Evolutionary conservation across 2,113 vertebrate genomes (phyloP), one percentile per base, ranked within the genome.

Genomic region (Tragelaphus strepsiceros): DNA sequence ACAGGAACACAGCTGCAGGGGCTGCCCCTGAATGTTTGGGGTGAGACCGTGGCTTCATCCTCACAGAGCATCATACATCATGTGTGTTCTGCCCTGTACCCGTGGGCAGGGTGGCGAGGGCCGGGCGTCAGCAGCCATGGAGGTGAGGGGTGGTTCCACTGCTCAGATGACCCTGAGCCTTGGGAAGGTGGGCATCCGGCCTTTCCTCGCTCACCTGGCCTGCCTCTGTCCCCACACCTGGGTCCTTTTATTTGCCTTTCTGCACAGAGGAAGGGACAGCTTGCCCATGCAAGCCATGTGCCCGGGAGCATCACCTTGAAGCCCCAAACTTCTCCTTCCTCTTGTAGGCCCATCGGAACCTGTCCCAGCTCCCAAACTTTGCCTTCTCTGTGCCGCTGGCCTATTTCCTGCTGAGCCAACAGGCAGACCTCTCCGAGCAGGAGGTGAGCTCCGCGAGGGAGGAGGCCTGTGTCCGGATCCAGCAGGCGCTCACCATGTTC

Each of bases 311-410:
- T 22, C 21, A 4, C 13, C 54, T 46, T 21, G 13, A 61, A 10
- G 5, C 53, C 28, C 49, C n/a, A 71, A 15, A 19, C 49, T 26
- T 64, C 87, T 61, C 56, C 56, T 92, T 39, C 14, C 30, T 96
- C 96, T 93, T 97, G 90, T 96, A 99, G 99, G 99, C 98, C 83
- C 99, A 99, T 98, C 99, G 99, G 96, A 99, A 99, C 98, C 98
- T 99, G 91, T 99, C 99, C 88, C 99, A 99, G 99, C 99, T 99
- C 97, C 99, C 99, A 83, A 99, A 99, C 98, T 99, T 99, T 96
- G 99, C 99, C 86, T 99, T 99, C 98, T 99, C 99, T 0, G 99
- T 99, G 83, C 99, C 99, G 0, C 98, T 99, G 98, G 99, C 99
- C 3, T 99, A 99, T 97, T 99, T 99, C 97, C 99, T 99, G 86